Conservation (phyloP, 1,140 invertebrate genomes). For the Heliconius himera region DNA sequence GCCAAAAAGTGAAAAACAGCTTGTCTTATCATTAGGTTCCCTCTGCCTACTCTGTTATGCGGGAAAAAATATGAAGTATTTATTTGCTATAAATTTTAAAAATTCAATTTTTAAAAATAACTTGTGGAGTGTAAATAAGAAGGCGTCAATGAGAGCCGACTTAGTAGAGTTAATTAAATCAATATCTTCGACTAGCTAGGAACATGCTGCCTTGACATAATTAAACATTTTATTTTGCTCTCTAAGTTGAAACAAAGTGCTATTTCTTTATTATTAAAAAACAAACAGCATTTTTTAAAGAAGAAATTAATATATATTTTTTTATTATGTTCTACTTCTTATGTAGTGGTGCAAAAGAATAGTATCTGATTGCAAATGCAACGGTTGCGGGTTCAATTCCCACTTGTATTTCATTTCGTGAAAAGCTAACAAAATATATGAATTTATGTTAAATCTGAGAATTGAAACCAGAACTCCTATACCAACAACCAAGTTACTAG, state of each 20-base stretch:
- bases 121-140: not conserved
- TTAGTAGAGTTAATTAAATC: constrained; percentile 43
- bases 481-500: not conserved
- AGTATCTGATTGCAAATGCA: too few relatives aligned
- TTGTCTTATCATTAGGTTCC: too few relatives aligned
- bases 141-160: not conserved
- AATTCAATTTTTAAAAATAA: not conserved
- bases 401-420: too few relatives aligned
- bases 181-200: constrained; percentile 18
- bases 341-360: too few relatives aligned
- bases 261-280: not conserved
- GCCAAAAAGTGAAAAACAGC: too few relatives aligned
- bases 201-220: constrained; percentile 24
- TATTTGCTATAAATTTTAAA: not conserved
- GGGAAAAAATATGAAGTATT: not conserved
- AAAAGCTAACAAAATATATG: too few relatives aligned
- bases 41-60: too few relatives aligned
- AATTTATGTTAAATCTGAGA: not conserved
- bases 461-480: not conserved
- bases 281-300: not conserved
- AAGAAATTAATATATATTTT: too few relatives aligned
- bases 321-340: too few relatives aligned
- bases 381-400: too few relatives aligned
- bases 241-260: not conserved
- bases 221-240: not conserved